Evolutionary conservation across 2,113 vertebrate species (phyloP).

Genomic region (Charina bottae): DNA sequence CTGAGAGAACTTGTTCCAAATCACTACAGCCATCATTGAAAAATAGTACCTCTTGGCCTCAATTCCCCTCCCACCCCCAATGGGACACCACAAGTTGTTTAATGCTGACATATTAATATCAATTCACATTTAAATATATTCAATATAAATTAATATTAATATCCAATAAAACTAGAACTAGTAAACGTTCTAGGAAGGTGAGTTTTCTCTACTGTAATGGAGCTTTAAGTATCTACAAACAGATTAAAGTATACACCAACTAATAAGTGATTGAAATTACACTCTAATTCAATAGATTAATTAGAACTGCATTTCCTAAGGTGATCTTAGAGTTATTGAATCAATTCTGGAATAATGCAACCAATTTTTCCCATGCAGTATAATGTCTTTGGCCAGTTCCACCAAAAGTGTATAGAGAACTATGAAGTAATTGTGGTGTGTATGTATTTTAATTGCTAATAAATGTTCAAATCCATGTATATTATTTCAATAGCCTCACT

Average conservation of each 20-base stretch:
- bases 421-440: neutral
- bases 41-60: neutral
- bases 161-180: neutral
- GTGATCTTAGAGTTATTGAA: neutral
- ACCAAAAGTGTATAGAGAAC: neutral
- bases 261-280: neutral
- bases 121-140: neutral
- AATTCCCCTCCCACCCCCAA: neutral
- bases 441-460: neutral
- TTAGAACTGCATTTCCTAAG: neutral
- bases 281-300: neutral
- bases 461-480: neutral
- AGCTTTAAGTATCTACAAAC: neutral
- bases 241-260: neutral
- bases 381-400: neutral
- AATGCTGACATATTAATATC: neutral
- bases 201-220: neutral
- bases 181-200: neutral
- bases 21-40: neutral
- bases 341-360: neutral
- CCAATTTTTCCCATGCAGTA: neutral
- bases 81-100: neutral
- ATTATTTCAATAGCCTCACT: neutral
- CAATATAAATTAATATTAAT: neutral
- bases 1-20: neutral